phyloP scores from a whole-genome alignment of 2,888 invertebrate genomes.

The Xylocampa areola region DNA sequence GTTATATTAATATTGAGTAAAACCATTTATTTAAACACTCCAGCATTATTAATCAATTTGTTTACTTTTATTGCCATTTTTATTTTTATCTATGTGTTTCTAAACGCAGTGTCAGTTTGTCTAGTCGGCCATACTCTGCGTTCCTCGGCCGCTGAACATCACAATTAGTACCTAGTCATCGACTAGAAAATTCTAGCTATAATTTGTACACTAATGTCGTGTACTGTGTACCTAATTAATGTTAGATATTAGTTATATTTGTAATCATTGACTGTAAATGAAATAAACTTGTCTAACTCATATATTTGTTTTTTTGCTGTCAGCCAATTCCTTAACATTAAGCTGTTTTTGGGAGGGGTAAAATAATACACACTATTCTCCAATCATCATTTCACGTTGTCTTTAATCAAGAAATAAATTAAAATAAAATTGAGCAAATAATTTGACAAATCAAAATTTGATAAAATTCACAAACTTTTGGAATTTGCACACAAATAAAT shows the following conservation, averaged over 20 bases:
- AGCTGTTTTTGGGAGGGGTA: neutral
- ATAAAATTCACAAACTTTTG: slow-evolving; percentile 5
- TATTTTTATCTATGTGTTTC: no score
- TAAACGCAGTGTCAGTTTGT: no score
- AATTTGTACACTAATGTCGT: slow-evolving; percentile 48
- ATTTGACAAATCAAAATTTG: slow-evolving; percentile 32
- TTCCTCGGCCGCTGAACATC: slow-evolving; percentile 20
- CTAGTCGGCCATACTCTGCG: neutral
- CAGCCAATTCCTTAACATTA: neutral
- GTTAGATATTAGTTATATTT: slow-evolving; percentile 60
- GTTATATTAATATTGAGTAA: no score
- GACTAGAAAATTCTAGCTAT: slow-evolving; percentile 64
- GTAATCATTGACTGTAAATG: slow-evolving; percentile 58
- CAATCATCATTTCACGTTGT: slow-evolving; percentile 35
- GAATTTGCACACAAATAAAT: slow-evolving; percentile 4
- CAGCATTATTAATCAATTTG: no score
- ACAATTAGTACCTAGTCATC: slow-evolving; percentile 59
- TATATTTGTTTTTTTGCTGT: neutral
- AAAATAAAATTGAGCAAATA: slow-evolving; percentile 60
- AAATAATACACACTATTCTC: slow-evolving; percentile 37
- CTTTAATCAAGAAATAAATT: slow-evolving; percentile 54
- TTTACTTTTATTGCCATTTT: no score
- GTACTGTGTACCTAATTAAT: slow-evolving; percentile 55
- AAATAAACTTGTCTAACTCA: slow-evolving; percentile 53
- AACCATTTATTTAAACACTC: no score